Evolutionary conservation across 2,113 vertebrate species (phyloP).

Genomic region (Pelecanoides urinatrix): DNA sequence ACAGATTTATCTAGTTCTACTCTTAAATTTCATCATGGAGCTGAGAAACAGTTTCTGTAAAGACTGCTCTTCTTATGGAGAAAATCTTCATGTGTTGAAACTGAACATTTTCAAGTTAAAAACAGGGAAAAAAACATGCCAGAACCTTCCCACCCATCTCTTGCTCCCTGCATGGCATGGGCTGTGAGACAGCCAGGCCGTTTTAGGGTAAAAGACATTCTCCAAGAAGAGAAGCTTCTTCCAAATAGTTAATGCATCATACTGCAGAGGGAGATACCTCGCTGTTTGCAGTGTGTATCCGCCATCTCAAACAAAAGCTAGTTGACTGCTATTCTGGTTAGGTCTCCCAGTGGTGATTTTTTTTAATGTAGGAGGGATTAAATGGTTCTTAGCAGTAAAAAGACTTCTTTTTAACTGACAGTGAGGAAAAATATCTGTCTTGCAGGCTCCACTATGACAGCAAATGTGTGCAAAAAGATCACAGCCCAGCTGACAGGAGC

Average conservation of each 20-base stretch:
- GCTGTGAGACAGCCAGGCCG: too few species aligned
- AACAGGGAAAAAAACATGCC: not conserved
- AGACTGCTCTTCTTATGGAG: not conserved
- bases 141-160: not conserved
- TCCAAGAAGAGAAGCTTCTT: not conserved
- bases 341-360: not conserved
- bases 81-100: not conserved
- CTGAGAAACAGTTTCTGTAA: not conserved
- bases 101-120: not conserved
- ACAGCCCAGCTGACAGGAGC: slow-evolving; percentile 91
- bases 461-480: slow-evolving; percentile 89
- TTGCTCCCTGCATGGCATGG: not conserved
- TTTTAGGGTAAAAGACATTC: not conserved
- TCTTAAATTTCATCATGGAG: not conserved
- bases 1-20: not conserved
- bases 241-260: not conserved
- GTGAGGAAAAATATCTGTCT: not conserved
- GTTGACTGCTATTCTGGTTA: not conserved
- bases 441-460: slow-evolving; percentile 84
- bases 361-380: not conserved
- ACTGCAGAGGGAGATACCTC: not conserved
- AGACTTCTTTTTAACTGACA: not conserved
- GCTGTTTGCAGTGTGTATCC: too few species aligned
- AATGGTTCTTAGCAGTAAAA: not conserved
- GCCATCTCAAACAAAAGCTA: not conserved